Evolutionary conservation across 2,888 invertebrate species (phyloP).

Genomic region (Oasisia sp.): DNA sequence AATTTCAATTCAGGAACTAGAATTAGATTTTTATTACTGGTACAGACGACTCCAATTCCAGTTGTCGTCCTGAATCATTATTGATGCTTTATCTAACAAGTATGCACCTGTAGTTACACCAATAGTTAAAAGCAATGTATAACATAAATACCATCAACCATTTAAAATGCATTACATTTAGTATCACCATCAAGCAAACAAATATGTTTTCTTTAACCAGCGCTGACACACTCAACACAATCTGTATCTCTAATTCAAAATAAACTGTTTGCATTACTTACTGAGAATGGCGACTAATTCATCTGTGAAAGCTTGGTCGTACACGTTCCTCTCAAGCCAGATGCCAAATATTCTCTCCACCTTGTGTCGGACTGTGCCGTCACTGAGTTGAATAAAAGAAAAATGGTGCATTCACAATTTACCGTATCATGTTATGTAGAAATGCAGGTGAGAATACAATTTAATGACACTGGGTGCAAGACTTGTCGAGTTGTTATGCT

Average conservation of each 20-base stretch:
- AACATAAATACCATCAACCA: not conserved
- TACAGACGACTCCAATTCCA: no score
- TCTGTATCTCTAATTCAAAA: not conserved
- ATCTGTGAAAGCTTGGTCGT: conserved; percentile 87
- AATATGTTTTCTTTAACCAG: not conserved
- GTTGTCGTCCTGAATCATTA: not conserved
- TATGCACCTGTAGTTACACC: not conserved
- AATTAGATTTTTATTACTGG: no score
- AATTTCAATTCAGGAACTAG: no score
- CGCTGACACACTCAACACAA: not conserved
- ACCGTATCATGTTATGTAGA: no score
- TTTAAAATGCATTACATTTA: not conserved
- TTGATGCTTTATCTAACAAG: not conserved
- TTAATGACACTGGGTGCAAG: no score
- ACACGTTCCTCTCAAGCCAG: conserved; percentile 93
- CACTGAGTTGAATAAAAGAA: conserved; percentile 70
- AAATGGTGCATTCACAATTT: not conserved
- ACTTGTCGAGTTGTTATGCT: no score
- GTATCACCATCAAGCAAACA: not conserved
- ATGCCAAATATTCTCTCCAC: conserved; percentile 92
- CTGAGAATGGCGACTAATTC: conserved; percentile 83
- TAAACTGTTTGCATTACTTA: conserved; percentile 39
- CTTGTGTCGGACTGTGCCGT: conserved; percentile 87
- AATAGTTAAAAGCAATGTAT: not conserved
- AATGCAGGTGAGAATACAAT: no score